Evolutionary conservation across 1,140 invertebrate genomes (phyloP), one percentile per base, ranked within the genome.

Genomic region (Cydia amplana): DNA sequence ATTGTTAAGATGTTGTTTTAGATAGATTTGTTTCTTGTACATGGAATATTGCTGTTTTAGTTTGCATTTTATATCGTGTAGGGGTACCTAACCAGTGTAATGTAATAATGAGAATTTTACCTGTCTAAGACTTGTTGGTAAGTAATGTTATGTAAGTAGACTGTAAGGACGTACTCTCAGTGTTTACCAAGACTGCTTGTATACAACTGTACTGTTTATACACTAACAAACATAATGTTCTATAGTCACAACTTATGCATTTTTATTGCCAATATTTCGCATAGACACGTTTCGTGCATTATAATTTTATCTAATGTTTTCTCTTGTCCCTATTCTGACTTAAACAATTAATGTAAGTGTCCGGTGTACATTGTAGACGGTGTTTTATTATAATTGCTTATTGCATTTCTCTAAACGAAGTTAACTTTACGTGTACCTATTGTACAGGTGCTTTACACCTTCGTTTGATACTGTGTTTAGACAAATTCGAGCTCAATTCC

Each of bases 121-220:
- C 90, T 90, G 88, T 90, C 85, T 88, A 91, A 88, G 87, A 89
- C 82, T 91, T 86, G 85, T 90, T 89, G 83, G 74, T 82, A 81
- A 55, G 79, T 88, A 87, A 83, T 85, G 78, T 88, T 86, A 83
- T 87, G 70, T 92, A 91, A 88, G 78, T 92, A 92, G 88, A 20
- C 85, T 87, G 86, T 92, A 92, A 90, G 90, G 87, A 91, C 85
- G 87, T 91, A 90, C 81, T 92, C 90, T 92, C 91, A 90, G 91
- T 92, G 89, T 93, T 92, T 91, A 89, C 87, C 84, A 93, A 93
- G 90, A 93, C 91, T 93, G 91, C 91, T 93, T 93, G 86, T 93
- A 88, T 91, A 93, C 86, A 88, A 88, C 85, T 92, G 77, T 91
- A 91, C 86, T 91, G 87, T 91, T 91, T 91, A 89, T 88, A 89